phyloP scores from a whole-genome alignment of 2,888 invertebrate species.

The Tetragnatha montana region DNA sequence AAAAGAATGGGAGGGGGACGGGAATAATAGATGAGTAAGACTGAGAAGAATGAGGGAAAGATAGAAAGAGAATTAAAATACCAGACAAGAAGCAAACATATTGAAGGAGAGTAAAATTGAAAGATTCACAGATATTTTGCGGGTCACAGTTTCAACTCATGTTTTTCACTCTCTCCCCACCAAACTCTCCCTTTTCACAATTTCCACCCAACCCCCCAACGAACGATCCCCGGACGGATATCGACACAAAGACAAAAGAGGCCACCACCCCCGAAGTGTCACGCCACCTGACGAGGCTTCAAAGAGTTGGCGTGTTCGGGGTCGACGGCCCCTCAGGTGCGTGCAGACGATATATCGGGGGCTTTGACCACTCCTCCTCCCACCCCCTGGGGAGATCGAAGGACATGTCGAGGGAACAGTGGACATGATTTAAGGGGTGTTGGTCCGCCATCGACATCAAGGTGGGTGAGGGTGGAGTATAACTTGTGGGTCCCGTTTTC shows the following conservation, averaged over 20 bases:
- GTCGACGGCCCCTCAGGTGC: conserved; percentile 39
- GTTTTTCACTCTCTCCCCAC: too few relatives aligned
- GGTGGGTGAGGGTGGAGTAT: background rate
- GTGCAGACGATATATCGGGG: conserved; percentile 34
- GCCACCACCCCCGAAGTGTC: conserved; percentile 16
- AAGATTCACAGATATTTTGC: too few relatives aligned
- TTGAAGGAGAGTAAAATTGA: too few relatives aligned
- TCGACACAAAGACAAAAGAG: background rate
- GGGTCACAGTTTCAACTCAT: too few relatives aligned
- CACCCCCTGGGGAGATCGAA: background rate
- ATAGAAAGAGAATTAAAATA: too few relatives aligned
- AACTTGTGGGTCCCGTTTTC: background rate
- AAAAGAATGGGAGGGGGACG: too few relatives aligned
- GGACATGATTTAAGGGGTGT: background rate
- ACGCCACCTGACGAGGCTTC: conserved; percentile 31
- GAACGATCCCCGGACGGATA: background rate
- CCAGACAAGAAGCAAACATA: too few relatives aligned
- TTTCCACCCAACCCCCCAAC: too few relatives aligned
- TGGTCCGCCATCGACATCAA: background rate
- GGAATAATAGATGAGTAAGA: too few relatives aligned
- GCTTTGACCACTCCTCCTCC: background rate
- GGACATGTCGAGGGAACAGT: background rate
- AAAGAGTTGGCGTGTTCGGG: conserved; percentile 37
- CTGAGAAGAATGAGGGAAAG: too few relatives aligned
- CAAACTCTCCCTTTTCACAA: too few relatives aligned